These are phyloP conservation scores for Orthosia gracilis DNA, from an alignment of 2,888 invertebrate genomes.

Conservation along the genomic window DNA sequence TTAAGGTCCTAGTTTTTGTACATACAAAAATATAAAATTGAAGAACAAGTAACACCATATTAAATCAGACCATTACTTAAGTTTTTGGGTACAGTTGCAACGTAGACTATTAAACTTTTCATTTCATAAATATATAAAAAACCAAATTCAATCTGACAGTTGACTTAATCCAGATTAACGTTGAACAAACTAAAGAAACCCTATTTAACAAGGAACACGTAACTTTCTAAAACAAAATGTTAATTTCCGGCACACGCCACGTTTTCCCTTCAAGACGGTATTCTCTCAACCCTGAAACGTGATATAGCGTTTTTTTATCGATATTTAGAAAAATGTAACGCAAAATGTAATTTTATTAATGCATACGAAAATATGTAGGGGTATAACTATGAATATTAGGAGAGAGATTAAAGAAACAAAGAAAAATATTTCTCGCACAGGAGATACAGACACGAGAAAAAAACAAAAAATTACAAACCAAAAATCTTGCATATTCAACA, in stretches of 20 bases:
- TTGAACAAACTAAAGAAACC: constrained; percentile 52
- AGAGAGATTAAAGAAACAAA: neutral
- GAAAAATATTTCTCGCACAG: too few relatives aligned
- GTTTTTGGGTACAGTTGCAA: neutral
- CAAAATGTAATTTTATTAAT: constrained; percentile 39
- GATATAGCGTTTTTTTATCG: constrained; percentile 60
- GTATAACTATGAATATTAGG: neutral
- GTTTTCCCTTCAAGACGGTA: constrained; percentile 58
- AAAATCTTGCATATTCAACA: too few relatives aligned
- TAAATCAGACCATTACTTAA: too few relatives aligned
- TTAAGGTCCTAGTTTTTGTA: neutral
- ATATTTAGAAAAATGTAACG: constrained; percentile 40
- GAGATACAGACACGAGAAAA: too few relatives aligned
- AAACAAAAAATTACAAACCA: too few relatives aligned
- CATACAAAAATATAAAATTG: neutral
- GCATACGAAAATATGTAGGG: neutral
- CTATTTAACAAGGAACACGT: constrained; percentile 62
- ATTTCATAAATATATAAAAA: constrained; percentile 21
- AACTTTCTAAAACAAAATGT: constrained; percentile 76
- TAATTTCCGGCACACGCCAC: constrained; percentile 80
- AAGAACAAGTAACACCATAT: neutral
- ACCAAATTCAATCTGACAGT: constrained; percentile 31
- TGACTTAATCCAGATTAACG: constrained; percentile 50
- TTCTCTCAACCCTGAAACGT: constrained; percentile 55
- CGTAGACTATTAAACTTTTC: neutral